Conservation (phyloP, 2,888 invertebrate genomes). For the Brachynemurus nebulosus region DNA sequence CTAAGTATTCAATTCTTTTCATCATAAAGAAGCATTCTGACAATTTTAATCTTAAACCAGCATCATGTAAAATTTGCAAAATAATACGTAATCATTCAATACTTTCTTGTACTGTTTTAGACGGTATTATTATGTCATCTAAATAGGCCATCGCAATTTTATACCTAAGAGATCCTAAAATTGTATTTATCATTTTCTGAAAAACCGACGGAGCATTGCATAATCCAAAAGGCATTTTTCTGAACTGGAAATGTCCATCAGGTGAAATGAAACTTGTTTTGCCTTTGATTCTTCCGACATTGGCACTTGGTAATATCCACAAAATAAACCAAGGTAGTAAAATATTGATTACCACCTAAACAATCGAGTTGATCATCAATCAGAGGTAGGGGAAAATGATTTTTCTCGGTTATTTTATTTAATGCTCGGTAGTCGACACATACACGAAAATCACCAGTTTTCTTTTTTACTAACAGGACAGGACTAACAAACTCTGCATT, state of each 20-base stretch:
- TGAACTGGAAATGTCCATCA: constrained; percentile 22
- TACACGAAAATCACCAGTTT: constrained; percentile 18
- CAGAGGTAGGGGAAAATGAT: constrained; percentile 19
- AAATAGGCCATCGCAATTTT: constrained; percentile 16
- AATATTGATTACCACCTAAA: constrained; percentile 19
- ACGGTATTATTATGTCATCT: constrained; percentile 19
- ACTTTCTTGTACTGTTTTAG: constrained; percentile 16
- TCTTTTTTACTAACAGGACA: constrained; percentile 19
- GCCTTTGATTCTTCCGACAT: constrained; percentile 19
- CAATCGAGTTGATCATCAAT: constrained; percentile 22
- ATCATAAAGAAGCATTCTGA: constrained; percentile 22
- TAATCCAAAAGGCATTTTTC: constrained; percentile 23
- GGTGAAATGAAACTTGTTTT: constrained; percentile 23
- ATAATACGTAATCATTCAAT: no score
- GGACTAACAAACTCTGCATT: constrained; percentile 20
- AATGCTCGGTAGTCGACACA: constrained; percentile 21
- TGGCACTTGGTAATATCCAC: constrained; percentile 22
- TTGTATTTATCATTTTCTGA: constrained; percentile 12
- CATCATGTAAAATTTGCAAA: no score
- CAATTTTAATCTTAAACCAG: constrained; percentile 16
- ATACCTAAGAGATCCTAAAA: no score
- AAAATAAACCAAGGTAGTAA: constrained; percentile 21
- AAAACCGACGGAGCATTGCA: constrained; percentile 19
- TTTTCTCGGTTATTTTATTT: constrained; percentile 19
- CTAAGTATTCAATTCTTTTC: no score